phyloP scores from a whole-genome alignment of 2,888 invertebrate genomes.

The Blomia tropicalis region DNA sequence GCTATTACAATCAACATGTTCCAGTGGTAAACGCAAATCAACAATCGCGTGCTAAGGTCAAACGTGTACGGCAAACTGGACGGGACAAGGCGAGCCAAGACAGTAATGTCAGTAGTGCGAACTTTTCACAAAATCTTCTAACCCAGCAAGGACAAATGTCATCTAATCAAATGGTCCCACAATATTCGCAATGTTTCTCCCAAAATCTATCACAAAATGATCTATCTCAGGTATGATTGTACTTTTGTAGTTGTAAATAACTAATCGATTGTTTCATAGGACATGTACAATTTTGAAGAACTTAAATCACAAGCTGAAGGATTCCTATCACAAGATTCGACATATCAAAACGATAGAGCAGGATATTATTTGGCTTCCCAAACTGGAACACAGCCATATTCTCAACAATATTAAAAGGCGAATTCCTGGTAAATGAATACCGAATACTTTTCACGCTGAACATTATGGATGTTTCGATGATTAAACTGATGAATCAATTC shows the following conservation, averaged over 20 bases:
- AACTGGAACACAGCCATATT: constrained; percentile 38
- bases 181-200: constrained; percentile 35
- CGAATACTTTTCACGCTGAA: no score
- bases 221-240: constrained; percentile 36
- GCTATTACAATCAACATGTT: not conserved
- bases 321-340: constrained; percentile 77
- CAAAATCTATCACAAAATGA: constrained; percentile 50
- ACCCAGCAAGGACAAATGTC: constrained; percentile 8
- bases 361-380: constrained; percentile 33
- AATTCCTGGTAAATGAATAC: no score
- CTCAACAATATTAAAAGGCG: constrained; percentile 21
- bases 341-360: constrained; percentile 48
- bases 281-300: constrained; percentile 62
- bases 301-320: constrained; percentile 88
- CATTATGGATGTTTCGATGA: no score
- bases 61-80: not conserved
- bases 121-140: constrained; percentile 8
- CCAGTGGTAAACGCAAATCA: constrained; percentile 34
- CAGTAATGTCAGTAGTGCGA: not conserved
- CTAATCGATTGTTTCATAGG: constrained; percentile 44
- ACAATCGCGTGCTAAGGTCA: constrained; percentile 1
- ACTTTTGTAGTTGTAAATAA: not conserved
- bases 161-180: constrained; percentile 9
- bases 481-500: no score
- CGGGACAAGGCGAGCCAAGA: not conserved